Base-by-base conservation (phyloP, 2,113 vertebrate species). In the Diadophis punctatus region DNA sequence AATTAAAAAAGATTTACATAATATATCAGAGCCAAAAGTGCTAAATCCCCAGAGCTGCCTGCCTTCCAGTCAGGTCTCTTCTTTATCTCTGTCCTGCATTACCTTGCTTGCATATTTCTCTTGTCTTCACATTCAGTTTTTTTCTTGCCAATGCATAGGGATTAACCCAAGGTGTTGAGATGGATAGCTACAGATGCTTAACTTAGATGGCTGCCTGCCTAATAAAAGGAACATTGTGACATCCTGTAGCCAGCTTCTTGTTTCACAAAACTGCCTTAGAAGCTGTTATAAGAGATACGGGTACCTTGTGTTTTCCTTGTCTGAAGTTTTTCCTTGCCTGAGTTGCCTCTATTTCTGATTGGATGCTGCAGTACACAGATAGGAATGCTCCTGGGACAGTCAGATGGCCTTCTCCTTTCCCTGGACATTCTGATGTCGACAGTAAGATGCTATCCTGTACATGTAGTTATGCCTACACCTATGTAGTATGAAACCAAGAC, bases 161-260 rank as follows among this genome's bases (percentile, higher is more conserved):
- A 93, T 93, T 93, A 93, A 93, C 23, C 88, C 92, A 93, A 90
- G 92, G 92, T 93, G 88, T 52, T 93, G 88, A 93, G 88, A 93
- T 60, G 92, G 92, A 93, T 93, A 90, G 88, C 55, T 86, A 93
- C 30, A 43, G 92, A 52, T 84, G 58, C 80, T 90, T 93, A 86
- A 86, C 88, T 93, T 86, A 12, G 43, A 60, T 63, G 86, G 88
- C 74, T 49, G 86, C n/a, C 80, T 90, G 46, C n/a, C 55, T 93
- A 86, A 90, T 90, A 43, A 25, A 90, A 86, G 48, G 55, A 86
- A 60, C n/a, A 90, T 48, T 86, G 30, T 20, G 74, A 8, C 53
- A 86, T 86, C 18, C 92, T 86, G 14, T 60, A 85, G 85, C 43
- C 12, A 39, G 74, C 49, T 86, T 90, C 87, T 20, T 89, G 39